Conservation (phyloP, 2,797 vertebrate species). For the Sciurus carolinensis region DNA sequence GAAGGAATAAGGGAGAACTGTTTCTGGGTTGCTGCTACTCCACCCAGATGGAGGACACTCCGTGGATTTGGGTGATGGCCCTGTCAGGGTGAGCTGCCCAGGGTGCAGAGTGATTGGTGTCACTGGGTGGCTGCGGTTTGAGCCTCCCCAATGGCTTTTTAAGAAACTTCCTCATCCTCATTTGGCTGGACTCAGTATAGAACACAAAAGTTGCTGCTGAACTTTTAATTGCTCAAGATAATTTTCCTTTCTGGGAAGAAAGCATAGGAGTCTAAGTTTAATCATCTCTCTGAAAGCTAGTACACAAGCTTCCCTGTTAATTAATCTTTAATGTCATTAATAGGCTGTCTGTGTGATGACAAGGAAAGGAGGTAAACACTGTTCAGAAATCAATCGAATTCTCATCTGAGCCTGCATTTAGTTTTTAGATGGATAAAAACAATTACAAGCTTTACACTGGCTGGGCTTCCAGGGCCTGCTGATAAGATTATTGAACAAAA, state of each 20-base stretch:
- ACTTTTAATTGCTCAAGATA: slow-evolving; percentile 39
- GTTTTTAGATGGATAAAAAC: slow-evolving; percentile 84
- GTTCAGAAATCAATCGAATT: slow-evolving; percentile 89
- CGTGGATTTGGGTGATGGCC: slow-evolving; percentile 38
- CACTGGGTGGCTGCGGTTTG: background rate
- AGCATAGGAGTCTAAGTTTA: background rate
- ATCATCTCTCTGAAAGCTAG: slow-evolving; percentile 77
- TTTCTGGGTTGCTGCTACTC: slow-evolving; percentile 50
- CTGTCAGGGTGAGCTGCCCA: slow-evolving; percentile 66
- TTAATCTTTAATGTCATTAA: slow-evolving; percentile 90
- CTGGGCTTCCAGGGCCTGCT: slow-evolving; percentile 70
- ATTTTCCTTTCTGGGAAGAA: background rate
- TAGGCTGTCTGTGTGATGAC: slow-evolving; percentile 86
- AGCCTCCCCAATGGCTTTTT: background rate
- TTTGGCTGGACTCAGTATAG: slow-evolving; percentile 47
- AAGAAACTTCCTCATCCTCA: background rate
- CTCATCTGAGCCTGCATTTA: slow-evolving; percentile 84
- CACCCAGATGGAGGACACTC: slow-evolving; percentile 70
- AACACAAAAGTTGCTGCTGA: slow-evolving; percentile 41
- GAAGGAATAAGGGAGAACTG: background rate
- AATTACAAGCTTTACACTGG: slow-evolving; percentile 72
- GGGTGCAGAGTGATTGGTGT: background rate
- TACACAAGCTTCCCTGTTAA: slow-evolving; percentile 76
- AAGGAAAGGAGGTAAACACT: slow-evolving; percentile 85
- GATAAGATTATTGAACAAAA: slow-evolving; percentile 77